phyloP scores from a whole-genome alignment of 2,888 invertebrate species.

The Pandemis heparana region DNA sequence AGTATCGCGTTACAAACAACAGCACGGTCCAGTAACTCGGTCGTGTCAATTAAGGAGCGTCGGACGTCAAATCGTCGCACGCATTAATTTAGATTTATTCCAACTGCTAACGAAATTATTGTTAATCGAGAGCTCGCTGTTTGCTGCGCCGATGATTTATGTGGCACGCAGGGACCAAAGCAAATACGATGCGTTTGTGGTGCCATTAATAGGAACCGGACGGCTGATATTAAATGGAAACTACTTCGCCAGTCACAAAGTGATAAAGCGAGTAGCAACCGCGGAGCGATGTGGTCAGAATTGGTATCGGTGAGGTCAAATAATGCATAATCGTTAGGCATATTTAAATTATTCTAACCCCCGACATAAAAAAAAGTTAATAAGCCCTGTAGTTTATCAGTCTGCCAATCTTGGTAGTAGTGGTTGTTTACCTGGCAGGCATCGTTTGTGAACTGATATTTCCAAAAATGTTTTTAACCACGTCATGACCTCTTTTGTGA shows the following conservation, averaged over 20 bases:
- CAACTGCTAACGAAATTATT: slow-evolving; percentile 72
- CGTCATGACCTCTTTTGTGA: background rate
- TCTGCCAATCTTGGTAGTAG: too few species aligned
- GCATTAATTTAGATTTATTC: slow-evolving; percentile 75
- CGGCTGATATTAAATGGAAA: slow-evolving; percentile 1
- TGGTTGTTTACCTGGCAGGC: too few species aligned
- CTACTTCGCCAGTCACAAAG: background rate
- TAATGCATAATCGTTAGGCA: background rate
- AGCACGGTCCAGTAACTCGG: slow-evolving; percentile 71
- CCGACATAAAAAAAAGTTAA: background rate
- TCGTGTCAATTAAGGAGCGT: slow-evolving; percentile 74
- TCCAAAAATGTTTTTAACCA: background rate
- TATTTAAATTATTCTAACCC: background rate
- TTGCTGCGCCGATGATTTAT: slow-evolving; percentile 41
- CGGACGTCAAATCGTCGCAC: slow-evolving; percentile 50
- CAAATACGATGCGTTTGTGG: slow-evolving; percentile 45
- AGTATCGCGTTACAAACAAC: slow-evolving; percentile 66
- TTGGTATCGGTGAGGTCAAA: background rate
- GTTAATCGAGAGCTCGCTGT: slow-evolving; percentile 58
- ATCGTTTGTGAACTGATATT: background rate
- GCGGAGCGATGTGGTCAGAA: background rate
- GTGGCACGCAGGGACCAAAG: slow-evolving; percentile 33
- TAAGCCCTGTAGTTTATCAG: too few species aligned
- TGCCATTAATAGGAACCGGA: slow-evolving; percentile 17
- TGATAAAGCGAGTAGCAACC: background rate